Percentiles rank a stretch among this genome's conserved stretches.
phyloP scores from a whole-genome alignment of 1,140 invertebrate species.

The Steinernema feltiae region DNA sequence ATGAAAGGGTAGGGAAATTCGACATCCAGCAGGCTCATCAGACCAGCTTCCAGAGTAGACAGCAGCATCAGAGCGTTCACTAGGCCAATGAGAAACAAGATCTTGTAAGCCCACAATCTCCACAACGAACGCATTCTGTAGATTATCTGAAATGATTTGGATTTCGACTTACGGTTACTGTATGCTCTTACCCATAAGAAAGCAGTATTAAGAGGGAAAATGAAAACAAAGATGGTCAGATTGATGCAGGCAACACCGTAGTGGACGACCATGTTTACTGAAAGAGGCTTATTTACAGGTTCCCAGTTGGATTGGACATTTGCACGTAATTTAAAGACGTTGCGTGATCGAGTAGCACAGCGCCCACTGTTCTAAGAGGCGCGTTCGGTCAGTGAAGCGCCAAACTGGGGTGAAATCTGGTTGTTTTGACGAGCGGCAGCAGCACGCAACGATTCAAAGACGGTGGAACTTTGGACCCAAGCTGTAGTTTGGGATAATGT shows the following conservation, averaged over 20 bases:
- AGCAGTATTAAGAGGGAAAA: background rate
- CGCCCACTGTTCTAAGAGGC: too few species aligned
- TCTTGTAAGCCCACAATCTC: background rate
- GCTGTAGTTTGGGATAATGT: too few species aligned
- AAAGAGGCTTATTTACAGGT: too few species aligned
- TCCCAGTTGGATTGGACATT: too few species aligned
- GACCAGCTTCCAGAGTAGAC: background rate
- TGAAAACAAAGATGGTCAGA: background rate
- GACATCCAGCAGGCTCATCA: background rate
- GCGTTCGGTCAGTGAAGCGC: too few species aligned
- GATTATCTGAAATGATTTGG: background rate
- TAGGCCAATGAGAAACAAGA: background rate
- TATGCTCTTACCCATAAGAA: constrained; percentile 5
- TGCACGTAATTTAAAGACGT: too few species aligned
- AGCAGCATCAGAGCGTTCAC: background rate
- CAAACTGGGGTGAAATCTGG: too few species aligned
- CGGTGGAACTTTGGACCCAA: too few species aligned
- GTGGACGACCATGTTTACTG: background rate
- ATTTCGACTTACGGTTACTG: background rate
- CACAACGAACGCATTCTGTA: background rate
- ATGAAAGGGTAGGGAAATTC: background rate
- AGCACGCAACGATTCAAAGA: too few species aligned
- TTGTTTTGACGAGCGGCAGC: too few species aligned
- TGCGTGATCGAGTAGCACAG: too few species aligned
- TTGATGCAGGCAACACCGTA: background rate